Evolutionary conservation across 2,888 invertebrate species (phyloP).

Genomic region (Coenonympha arcania): DNA sequence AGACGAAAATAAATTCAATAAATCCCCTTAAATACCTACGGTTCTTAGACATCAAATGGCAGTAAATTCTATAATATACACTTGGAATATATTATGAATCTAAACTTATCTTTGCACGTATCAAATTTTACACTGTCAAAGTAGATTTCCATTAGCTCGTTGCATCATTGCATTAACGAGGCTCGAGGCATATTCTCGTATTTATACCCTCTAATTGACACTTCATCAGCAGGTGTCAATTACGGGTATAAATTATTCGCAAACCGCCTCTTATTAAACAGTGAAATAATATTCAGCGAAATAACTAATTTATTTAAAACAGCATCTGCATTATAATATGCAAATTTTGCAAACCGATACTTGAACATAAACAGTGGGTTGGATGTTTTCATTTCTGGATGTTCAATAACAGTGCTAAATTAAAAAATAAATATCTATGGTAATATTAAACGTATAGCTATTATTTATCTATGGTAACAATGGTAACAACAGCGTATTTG

Average conservation of each 20-base stretch:
- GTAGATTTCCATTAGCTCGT: background rate
- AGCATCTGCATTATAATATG: background rate
- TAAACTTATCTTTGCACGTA: no score
- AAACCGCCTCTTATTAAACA: background rate
- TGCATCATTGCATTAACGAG: no score
- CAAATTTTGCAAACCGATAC: background rate
- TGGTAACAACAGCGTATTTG: no score
- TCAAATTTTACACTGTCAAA: background rate
- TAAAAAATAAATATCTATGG: no score
- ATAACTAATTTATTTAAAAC: background rate
- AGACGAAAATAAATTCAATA: no score
- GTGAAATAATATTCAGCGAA: background rate
- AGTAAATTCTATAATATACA: no score
- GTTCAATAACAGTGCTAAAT: no score
- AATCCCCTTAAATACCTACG: no score
- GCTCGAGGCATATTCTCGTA: background rate
- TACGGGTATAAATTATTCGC: slow-evolving; percentile 8
- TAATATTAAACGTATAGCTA: no score
- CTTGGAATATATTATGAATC: no score
- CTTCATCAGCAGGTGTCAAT: slow-evolving; percentile 8
- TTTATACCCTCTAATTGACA: slow-evolving; percentile 28
- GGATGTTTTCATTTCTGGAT: background rate
- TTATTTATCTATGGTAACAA: no score
- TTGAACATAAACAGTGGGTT: background rate
- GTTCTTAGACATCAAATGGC: no score